Evolutionary conservation across 2,113 vertebrate genomes (phyloP), one percentile per base, ranked within the genome.

Genomic region (Morone chrysops): DNA sequence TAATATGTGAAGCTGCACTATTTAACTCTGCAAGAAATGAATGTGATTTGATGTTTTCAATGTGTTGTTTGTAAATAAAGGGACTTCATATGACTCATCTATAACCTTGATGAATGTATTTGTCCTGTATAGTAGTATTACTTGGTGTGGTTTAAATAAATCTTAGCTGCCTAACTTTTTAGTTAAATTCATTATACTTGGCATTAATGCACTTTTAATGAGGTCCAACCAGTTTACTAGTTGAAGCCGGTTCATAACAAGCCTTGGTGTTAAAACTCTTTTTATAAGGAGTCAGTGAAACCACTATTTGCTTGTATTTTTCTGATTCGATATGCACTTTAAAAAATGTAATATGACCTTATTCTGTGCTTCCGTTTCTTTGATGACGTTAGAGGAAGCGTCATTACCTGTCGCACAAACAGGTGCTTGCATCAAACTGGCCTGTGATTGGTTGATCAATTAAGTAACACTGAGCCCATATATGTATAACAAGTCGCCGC

Each of bases 61-160:
- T 66, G 6, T 88, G n/a, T 51, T 69, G n/a, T 59, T 73, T 77
- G 45, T 76, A 20, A 87, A 87, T 90, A 86, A 89, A 81, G 20
- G 31, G 2, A 67, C 10, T 80, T 76, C n/a, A 54, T 80, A 70
- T 80, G 20, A 81, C 63, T 72, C 4, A 22, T 11, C 5, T 47
- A 6, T 18, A 20, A 67, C 9, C 0, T 20, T 60, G 56, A 75
- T 51, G 10, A n/a, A 7, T 5, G 5, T 2, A 36, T 20, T 16
- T 48, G 5, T 36, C 10, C 17, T 57, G 8, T 16, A 7, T 10
- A 38, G 40, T 4, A 47, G 12, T 7, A 56, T 7, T 51, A 20
- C 16, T 18, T 3, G 8, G 12, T 38, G n/a, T 57, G 4, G 9
- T 4, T 56, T 70, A 12, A 16, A 70, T 5, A 13, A 8, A n/a